Conservation (phyloP, 1,140 invertebrate species). For the Drosophila ironensis region DNA sequence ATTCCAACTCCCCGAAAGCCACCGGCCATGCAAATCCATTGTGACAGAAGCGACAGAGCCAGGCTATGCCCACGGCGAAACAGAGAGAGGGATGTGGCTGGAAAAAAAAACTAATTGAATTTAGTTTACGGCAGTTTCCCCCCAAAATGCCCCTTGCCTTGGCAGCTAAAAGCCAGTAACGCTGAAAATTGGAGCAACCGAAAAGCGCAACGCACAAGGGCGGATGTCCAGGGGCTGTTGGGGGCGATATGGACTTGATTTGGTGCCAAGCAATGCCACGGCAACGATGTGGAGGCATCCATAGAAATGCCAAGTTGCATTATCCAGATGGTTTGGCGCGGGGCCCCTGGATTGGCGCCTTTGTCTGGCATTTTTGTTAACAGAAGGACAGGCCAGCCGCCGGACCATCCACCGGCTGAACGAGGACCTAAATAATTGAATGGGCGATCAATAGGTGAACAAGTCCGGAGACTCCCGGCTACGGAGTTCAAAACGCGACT, state of each 20-base stretch:
- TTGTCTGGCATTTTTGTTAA: slow-evolving; percentile 62
- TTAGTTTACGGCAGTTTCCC: slow-evolving; percentile 72
- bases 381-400: neutral
- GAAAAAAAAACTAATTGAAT: slow-evolving; percentile 69
- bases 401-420: slow-evolving; percentile 22
- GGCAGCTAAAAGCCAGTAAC: slow-evolving; percentile 5
- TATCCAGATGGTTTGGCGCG: slow-evolving; percentile 33
- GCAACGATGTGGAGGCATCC: slow-evolving; percentile 52
- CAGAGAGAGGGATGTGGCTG: neutral
- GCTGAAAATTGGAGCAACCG: slow-evolving; percentile 42
- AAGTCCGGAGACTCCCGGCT: slow-evolving; percentile 22
- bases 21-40: slow-evolving; percentile 70
- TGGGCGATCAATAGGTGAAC: slow-evolving; percentile 72
- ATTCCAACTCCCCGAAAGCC: neutral
- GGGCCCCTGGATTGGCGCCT: slow-evolving; percentile 39
- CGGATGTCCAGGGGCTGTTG: neutral
- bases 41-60: slow-evolving; percentile 38
- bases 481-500: slow-evolving; percentile 22
- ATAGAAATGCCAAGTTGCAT: slow-evolving; percentile 76
- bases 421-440: slow-evolving; percentile 70
- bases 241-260: slow-evolving; percentile 16
- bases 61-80: neutral
- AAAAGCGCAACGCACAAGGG: slow-evolving; percentile 57
- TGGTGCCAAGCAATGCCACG: slow-evolving; percentile 53
- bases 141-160: slow-evolving; percentile 55